Percentiles rank a stretch among this genome's conserved stretches.
Conservation (phyloP, 2,797 vertebrate genomes). For the Lophius americanus region DNA sequence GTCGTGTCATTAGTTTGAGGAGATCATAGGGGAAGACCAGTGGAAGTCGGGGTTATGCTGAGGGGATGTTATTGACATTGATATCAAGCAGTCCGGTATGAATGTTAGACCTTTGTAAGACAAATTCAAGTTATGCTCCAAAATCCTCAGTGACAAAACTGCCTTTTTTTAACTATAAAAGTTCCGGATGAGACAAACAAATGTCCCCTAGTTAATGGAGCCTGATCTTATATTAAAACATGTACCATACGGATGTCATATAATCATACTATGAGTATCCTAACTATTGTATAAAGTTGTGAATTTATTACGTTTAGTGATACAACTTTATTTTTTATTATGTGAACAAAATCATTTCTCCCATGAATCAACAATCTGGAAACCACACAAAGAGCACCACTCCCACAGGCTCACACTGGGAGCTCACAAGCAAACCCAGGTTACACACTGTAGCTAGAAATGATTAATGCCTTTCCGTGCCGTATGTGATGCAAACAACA, state of each 20-base stretch:
- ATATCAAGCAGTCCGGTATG: conserved; percentile 64
- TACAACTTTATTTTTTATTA: not conserved
- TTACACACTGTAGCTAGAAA: conserved; percentile 13
- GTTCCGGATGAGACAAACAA: conserved; percentile 3
- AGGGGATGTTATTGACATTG: conserved; percentile 59
- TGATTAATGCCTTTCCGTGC: conserved; percentile 18
- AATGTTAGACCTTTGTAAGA: conserved; percentile 57
- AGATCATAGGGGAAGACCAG: conserved; percentile 17
- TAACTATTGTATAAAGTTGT: too few species aligned
- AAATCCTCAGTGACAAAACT: not conserved
- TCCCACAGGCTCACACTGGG: conserved; percentile 36
- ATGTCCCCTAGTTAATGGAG: not conserved
- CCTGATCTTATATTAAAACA: not conserved
- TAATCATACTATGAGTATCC: not conserved
- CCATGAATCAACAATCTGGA: conserved; percentile 48
- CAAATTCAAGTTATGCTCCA: conserved; percentile 12
- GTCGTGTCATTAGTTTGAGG: conserved; percentile 66
- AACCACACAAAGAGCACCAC: conserved; percentile 59
- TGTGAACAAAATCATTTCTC: conserved; percentile 7
- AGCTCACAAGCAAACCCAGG: conserved; percentile 7
- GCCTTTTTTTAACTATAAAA: not conserved
- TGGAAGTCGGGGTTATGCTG: conserved; percentile 35
- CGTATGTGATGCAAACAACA: conserved; percentile 3
- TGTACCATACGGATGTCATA: not conserved
- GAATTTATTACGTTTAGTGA: too few species aligned